These are phyloP conservation scores for Heterotilapia buettikoferi DNA, from an alignment of 2,113 vertebrate genomes.

Conservation along the genomic window DNA sequence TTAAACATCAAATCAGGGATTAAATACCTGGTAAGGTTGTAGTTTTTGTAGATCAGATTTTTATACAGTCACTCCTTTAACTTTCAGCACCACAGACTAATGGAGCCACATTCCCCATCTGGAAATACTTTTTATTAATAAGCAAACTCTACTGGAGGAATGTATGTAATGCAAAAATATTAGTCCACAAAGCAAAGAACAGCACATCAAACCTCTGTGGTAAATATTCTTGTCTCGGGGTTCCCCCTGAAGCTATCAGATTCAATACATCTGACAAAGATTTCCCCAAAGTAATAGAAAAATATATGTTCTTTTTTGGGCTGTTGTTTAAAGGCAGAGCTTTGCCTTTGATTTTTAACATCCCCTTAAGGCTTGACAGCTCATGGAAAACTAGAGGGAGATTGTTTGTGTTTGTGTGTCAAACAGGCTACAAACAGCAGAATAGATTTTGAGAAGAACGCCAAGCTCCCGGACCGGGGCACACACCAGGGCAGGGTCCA, in stretches of 20 bases:
- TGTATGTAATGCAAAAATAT: background rate
- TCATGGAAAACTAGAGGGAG: background rate
- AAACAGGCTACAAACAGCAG: background rate
- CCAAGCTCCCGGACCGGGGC: background rate
- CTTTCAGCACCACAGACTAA: background rate
- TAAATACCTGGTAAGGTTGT: background rate
- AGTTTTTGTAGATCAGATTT: background rate
- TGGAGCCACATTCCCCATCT: background rate
- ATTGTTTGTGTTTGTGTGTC: background rate
- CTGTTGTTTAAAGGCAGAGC: background rate
- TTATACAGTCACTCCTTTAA: background rate
- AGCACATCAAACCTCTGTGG: conserved; percentile 3
- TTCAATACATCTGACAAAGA: background rate
- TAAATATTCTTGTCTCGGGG: background rate
- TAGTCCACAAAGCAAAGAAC: background rate
- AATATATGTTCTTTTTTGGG: background rate
- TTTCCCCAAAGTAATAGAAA: background rate
- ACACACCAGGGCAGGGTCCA: conserved; percentile 22
- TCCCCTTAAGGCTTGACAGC: background rate
- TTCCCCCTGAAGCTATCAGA: background rate
- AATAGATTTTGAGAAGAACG: background rate
- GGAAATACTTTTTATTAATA: background rate
- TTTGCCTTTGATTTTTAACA: conserved; percentile 13
- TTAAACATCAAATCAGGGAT: background rate
- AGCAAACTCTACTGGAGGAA: background rate